Evolutionary conservation across 2,888 invertebrate genomes (phyloP), one percentile per base, ranked within the genome.

Genomic region (Drosophila silvestris): DNA sequence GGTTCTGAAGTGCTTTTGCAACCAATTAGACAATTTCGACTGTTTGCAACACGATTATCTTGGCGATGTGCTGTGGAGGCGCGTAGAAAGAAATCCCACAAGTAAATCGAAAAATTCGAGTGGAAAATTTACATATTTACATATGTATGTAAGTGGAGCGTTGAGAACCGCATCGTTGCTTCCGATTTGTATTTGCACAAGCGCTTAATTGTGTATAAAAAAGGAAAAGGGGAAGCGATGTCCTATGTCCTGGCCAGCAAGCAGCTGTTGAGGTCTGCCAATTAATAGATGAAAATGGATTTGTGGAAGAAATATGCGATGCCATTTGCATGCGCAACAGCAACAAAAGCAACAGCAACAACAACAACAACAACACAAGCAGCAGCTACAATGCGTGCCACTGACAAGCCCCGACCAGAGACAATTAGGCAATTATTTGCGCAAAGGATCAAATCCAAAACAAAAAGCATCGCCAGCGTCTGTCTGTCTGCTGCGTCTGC

Each of bases 391-490:
- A 77, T 81, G 78, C 57, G 66, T 79, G 76, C 80, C 66, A 78
- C 68, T 74, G 82, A 74, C 80, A 83, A 80, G 80, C 75, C 83
- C 81, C 71, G 81, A 81, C 75, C 89, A 86, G 82, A 85, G 87
- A 89, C 91, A 91, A 91, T 90, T 89, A 86, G 86, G 85, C 89
- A 91, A 91, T 91, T 91, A 91, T 91, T 91, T 91, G 81, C 84
- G 84, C 82, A 91, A 91, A 91, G 90, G 91, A 91, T 91, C 89
- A 91, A 81, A 85, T 79, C 77, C 86, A 89, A 83, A 89, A 89
- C 90, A 86, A 89, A 89, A 87, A 86, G 82, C 89, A 79, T 69
- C 70, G 69, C 82, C 61, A 68, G 52, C 62, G 56, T 53, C 41
- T 72, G 67, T 73, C 58, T 73, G 52, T 63, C 64, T 74, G 64